Evolutionary conservation across 2,888 invertebrate genomes (phyloP), one percentile per base, ranked within the genome.

Genomic region (Epinotia nisella): DNA sequence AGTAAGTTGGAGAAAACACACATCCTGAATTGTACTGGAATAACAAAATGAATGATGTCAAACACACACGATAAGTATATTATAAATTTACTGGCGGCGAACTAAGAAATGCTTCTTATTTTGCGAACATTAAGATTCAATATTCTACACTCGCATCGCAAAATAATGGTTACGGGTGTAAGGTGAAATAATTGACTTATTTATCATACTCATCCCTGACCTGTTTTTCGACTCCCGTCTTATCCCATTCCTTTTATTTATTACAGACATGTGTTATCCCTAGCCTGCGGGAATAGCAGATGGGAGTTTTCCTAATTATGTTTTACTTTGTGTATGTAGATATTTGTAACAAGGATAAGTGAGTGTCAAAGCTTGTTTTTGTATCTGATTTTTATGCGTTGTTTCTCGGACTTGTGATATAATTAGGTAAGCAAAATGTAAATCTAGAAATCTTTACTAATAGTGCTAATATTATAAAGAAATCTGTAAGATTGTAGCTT

Each of bases 151-250:
- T n/a, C 68, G 21, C 51, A 1, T 39, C 29, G 19, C 13, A 10
- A 29, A 62, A 41, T 49, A 71, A 70, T 19, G 55, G 55, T 39
- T n/a, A 51, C 62, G 62, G 70, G 70, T 75, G 75, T 61, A 70
- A 60, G 64, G 68, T 69, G 75, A 70, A 68, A 74, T 70, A 74
- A 75, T 72, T 71, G 68, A 73, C 75, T 76, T 70, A 77, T 79
- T 78, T 76, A 76, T 79, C 77, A 77, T 75, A 39, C 70, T 70
- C 71, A 69, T 67, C 75, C 74, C 66, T 65, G 74, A 74, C 72
- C 68, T 69, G 64, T 59, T 72, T 68, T 64, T 64, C 73, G 51
- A 69, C 58, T 69, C 53, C 49, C 64, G 62, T 73, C 72, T 68
- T 61, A 62, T 73, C 62, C 68, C 71, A 72, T 72, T 72, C 58